A percentile compares a stretch with the other conserved stretches of the same genome.
These are phyloP conservation scores for Branchinecta lynchi DNA, from an alignment of 1,140 invertebrate species.

Conservation along the genomic window DNA sequence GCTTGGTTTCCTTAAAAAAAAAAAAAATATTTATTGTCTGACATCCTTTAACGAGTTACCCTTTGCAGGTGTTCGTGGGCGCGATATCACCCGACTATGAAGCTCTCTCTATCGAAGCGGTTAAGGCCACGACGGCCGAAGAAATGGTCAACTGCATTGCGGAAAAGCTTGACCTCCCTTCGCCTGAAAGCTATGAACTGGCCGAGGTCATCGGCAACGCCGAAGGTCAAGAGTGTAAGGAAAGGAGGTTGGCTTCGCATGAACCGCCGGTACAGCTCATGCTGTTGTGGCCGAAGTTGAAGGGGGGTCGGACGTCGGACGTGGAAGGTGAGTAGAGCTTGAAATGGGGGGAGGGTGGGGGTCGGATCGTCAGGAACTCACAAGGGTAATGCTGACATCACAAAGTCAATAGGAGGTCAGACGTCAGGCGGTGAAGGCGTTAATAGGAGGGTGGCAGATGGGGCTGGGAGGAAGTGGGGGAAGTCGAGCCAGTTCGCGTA, in stretches of 20 bases:
- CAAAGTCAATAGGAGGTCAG: too few species aligned
- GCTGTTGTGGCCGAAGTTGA: slow-evolving; percentile 70
- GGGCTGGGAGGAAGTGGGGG: background rate
- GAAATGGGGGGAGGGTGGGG: too few species aligned
- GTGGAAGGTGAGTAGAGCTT: background rate
- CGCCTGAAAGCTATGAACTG: slow-evolving; percentile 60
- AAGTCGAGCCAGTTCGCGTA: too few species aligned
- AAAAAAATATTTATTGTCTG: too few species aligned
- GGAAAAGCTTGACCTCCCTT: slow-evolving; percentile 51
- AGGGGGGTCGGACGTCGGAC: slow-evolving; percentile 18
- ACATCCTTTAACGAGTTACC: too few species aligned
- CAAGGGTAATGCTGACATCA: too few species aligned
- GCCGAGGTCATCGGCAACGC: slow-evolving; percentile 74
- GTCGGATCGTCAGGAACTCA: too few species aligned
- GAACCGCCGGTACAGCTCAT: slow-evolving; percentile 85
- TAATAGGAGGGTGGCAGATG: background rate
- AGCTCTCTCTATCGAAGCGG: slow-evolving; percentile 75
- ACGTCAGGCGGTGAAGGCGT: too few species aligned
- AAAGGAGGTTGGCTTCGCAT: slow-evolving; percentile 60
- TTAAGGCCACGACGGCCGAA: slow-evolving; percentile 72
- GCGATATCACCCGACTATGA: slow-evolving; percentile 74
- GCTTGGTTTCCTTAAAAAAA: too few species aligned
- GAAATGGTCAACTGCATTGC: slow-evolving; percentile 77
- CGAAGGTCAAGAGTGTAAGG: slow-evolving; percentile 74
- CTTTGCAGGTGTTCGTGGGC: slow-evolving; percentile 69